These are phyloP conservation scores for Antechinus flavipes DNA, from an alignment of 2,113 vertebrate species.

Conservation along the genomic window DNA sequence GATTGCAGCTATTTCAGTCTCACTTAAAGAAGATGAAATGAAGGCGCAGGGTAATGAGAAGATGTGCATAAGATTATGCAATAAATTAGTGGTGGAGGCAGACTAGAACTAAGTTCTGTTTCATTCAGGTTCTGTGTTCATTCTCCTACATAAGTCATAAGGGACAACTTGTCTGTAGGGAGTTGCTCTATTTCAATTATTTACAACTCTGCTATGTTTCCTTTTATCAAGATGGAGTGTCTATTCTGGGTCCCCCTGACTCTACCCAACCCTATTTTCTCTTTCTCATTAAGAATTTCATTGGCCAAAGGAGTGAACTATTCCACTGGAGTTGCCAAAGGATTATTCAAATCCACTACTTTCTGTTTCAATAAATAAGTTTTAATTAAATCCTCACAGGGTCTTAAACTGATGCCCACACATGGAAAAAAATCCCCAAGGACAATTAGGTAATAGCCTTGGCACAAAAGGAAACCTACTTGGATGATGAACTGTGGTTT, in stretches of 20 bases:
- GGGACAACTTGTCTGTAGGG: neutral
- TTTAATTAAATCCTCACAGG: neutral
- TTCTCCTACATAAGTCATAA: neutral
- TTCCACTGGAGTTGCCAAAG: neutral
- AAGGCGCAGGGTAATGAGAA: neutral
- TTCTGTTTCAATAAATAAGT: neutral
- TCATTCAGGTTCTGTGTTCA: neutral
- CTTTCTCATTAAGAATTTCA: neutral
- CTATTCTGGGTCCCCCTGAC: neutral
- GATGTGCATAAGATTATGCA: neutral
- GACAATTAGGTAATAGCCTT: neutral
- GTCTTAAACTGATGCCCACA: neutral
- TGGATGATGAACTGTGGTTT: neutral
- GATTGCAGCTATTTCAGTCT: neutral
- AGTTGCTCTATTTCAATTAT: neutral
- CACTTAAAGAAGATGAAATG: neutral
- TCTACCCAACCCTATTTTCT: neutral
- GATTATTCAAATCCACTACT: neutral
- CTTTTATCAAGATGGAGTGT: neutral
- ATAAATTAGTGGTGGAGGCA: neutral
- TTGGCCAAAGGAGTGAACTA: neutral
- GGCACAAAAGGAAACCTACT: neutral
- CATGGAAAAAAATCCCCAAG: neutral
- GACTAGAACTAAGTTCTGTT: neutral
- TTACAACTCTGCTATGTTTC: neutral